phyloP scores from a whole-genome alignment of 2,113 vertebrate species.

The Shinisaurus crocodilurus region DNA sequence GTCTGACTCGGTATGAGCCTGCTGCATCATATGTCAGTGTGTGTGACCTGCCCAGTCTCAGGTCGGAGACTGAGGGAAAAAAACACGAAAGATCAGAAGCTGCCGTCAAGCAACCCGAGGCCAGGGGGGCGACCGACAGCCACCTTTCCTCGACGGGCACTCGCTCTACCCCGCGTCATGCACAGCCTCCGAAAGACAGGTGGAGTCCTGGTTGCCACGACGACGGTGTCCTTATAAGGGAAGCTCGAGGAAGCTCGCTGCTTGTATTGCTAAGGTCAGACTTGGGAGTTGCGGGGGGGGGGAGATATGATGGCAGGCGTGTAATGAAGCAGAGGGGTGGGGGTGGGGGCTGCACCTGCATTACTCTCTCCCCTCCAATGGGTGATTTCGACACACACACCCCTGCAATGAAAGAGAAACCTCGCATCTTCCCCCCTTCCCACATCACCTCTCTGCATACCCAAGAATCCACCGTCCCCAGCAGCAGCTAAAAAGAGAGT shows the following conservation, averaged over 20 bases:
- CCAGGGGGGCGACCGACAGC: background rate
- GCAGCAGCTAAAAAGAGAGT: background rate
- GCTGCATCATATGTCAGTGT: background rate
- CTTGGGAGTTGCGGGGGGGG: constrained; percentile 1
- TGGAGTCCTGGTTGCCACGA: constrained; percentile 91
- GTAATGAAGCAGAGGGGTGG: constrained; percentile 46
- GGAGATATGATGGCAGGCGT: constrained; percentile 17
- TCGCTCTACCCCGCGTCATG: background rate
- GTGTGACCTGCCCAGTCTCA: background rate
- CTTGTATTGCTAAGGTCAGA: constrained; percentile 86
- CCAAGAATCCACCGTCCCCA: constrained; percentile 1
- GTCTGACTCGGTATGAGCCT: background rate
- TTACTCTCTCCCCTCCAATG: constrained; percentile 52
- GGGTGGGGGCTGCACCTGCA: constrained; percentile 66
- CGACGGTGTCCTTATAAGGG: constrained; percentile 83
- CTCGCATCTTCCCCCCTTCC: background rate
- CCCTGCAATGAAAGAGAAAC: constrained; percentile 2
- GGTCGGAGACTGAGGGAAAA: background rate
- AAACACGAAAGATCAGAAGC: background rate
- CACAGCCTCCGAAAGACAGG: constrained; percentile 80
- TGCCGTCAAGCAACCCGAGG: background rate
- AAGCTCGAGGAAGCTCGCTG: constrained; percentile 66
- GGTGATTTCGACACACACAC: constrained; percentile 1
- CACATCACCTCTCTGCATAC: constrained; percentile 14
- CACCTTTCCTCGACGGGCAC: background rate